Evolutionary conservation across 2,113 vertebrate species (phyloP).

Genomic region (Scopus umbretta): DNA sequence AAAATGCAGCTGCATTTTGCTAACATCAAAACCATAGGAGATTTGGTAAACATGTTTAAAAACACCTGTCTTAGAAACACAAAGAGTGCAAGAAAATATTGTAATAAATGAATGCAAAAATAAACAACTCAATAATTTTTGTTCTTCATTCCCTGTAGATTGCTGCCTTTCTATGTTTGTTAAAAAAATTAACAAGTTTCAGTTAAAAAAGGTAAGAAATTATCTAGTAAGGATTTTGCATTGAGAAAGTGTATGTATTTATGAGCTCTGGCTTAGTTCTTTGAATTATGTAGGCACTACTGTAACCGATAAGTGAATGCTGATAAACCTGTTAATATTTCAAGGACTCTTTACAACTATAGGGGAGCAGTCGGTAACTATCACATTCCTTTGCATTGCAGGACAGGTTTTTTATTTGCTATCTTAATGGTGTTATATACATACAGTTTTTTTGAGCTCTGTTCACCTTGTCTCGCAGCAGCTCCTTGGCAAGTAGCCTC

Average conservation of each 20-base stretch:
- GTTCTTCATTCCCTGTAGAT: neutral
- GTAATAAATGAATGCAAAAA: neutral
- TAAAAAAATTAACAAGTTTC: neutral
- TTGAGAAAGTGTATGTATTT: neutral
- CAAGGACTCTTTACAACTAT: slow-evolving; percentile 20
- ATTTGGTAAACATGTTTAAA: neutral
- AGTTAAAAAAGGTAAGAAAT: neutral
- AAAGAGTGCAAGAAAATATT: neutral
- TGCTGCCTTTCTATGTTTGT: neutral
- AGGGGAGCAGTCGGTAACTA: neutral
- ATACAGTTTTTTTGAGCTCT: neutral
- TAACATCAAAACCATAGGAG: neutral
- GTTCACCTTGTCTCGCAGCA: neutral
- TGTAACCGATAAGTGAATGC: slow-evolving; percentile 28
- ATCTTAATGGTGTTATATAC: neutral
- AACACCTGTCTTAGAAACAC: neutral
- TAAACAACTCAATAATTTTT: neutral
- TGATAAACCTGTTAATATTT: slow-evolving; percentile 63
- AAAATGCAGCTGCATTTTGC: neutral
- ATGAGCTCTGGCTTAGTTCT: neutral
- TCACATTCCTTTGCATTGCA: slow-evolving; percentile 36
- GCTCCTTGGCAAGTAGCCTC: slow-evolving; percentile 29
- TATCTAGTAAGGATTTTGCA: neutral
- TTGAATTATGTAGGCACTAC: slow-evolving; percentile 29
- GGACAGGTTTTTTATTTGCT: slow-evolving; percentile 41